phyloP scores from a whole-genome alignment of 2,888 invertebrate genomes.

The Frankliniella intonsa region DNA sequence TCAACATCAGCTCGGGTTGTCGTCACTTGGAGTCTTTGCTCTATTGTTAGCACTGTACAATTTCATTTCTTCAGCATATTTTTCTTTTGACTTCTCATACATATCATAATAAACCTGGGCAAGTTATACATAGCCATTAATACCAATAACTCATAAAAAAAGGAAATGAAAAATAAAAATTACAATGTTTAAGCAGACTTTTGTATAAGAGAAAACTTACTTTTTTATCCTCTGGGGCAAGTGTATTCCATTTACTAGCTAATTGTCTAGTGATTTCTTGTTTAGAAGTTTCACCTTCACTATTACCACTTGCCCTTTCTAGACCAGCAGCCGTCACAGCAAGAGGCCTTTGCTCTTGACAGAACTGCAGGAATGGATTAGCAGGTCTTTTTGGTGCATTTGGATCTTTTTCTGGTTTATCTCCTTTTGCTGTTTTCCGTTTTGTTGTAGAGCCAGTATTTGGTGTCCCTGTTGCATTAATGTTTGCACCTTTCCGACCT shows the following conservation, averaged over 20 bases:
- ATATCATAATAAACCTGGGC: conserved; percentile 65
- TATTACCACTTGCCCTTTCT: conserved; percentile 57
- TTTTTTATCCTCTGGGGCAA: conserved; percentile 65
- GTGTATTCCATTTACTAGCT: conserved; percentile 67
- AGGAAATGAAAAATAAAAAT: neutral
- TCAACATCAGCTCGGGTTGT: conserved; percentile 4
- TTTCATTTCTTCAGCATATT: conserved; percentile 69
- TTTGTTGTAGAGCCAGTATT: conserved; percentile 46
- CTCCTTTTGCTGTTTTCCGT: conserved; percentile 57
- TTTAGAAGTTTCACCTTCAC: conserved; percentile 65
- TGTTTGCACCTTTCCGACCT: conserved; percentile 28
- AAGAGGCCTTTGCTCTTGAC: conserved; percentile 70
- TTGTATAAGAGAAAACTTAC: conserved; percentile 45
- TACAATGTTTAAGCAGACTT: conserved; percentile 26
- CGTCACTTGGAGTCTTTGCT: conserved; percentile 22
- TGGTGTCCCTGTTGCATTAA: neutral
- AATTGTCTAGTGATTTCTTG: conserved; percentile 70
- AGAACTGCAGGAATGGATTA: conserved; percentile 76
- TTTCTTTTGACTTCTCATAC: conserved; percentile 70
- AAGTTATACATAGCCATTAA: conserved; percentile 42
- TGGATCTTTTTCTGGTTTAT: conserved; percentile 61
- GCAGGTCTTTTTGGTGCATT: conserved; percentile 74
- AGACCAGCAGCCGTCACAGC: conserved; percentile 44
- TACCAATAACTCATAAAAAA: neutral
- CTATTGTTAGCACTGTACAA: conserved; percentile 43